A percentile compares a stretch with the other conserved stretches of the same genome.
These are phyloP conservation scores for Noctilio leporinus DNA, from an alignment of 2,113 vertebrate species.

Conservation along the genomic window DNA sequence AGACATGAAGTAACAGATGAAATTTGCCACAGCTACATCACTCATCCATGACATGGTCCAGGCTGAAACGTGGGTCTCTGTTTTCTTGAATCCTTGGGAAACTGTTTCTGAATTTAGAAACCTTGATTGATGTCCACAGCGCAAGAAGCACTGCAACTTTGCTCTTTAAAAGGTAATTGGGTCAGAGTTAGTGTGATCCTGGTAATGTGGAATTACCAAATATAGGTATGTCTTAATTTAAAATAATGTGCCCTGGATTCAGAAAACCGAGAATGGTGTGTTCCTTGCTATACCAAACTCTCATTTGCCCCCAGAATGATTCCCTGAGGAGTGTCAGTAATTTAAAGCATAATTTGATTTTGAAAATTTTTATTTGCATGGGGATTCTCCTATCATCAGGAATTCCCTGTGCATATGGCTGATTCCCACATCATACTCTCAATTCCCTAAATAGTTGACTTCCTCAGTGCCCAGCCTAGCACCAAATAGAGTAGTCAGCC, in stretches of 20 bases:
- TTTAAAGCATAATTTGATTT: background rate
- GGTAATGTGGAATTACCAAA: background rate
- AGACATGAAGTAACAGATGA: background rate
- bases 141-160: background rate
- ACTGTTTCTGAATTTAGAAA: background rate
- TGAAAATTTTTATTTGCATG: background rate
- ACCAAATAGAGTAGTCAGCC: background rate
- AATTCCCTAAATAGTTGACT: background rate
- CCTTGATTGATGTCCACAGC: background rate
- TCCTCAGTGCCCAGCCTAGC: background rate
- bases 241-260: background rate
- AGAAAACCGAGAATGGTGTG: background rate
- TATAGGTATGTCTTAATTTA: background rate
- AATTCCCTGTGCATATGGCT: background rate
- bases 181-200: background rate
- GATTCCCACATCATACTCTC: background rate
- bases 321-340: background rate
- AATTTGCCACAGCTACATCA: background rate
- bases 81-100: background rate
- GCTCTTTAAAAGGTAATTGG: background rate
- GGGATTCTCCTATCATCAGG: background rate
- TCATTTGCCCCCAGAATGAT: background rate
- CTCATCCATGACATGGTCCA: background rate
- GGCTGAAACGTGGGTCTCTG: background rate
- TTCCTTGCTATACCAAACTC: background rate